These are phyloP conservation scores for Lithobates pipiens DNA, from an alignment of 2,797 vertebrate species.

Conservation along the genomic window DNA sequence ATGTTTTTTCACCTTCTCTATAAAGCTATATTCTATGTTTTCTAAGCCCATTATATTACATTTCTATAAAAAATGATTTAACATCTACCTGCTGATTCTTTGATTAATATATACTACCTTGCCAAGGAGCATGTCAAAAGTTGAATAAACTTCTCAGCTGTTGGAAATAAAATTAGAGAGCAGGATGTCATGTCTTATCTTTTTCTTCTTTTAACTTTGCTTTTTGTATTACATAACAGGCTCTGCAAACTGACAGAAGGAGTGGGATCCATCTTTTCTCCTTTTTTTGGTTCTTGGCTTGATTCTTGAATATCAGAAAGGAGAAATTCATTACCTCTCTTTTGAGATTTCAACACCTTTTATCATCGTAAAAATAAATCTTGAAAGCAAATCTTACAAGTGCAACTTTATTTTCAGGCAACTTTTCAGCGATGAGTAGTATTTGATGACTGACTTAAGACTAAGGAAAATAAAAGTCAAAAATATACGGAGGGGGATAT, in stretches of 20 bases:
- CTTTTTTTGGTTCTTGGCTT: slow-evolving; percentile 10
- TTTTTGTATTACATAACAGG: slow-evolving; percentile 53
- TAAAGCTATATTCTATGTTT: slow-evolving; percentile 25
- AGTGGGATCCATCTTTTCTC: background rate
- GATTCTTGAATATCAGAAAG: slow-evolving; percentile 46
- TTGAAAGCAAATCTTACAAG: slow-evolving; percentile 21
- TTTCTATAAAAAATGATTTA: slow-evolving; percentile 41
- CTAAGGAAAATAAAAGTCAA: background rate
- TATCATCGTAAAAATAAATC: slow-evolving; percentile 47
- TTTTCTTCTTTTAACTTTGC: slow-evolving; percentile 55
- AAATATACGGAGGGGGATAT: background rate
- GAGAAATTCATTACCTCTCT: slow-evolving; percentile 33
- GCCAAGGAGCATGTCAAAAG: slow-evolving; percentile 53
- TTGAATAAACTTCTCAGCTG: slow-evolving; percentile 54
- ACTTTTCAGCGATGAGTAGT: background rate
- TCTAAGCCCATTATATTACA: slow-evolving; percentile 13
- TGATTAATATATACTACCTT: slow-evolving; percentile 50
- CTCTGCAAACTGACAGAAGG: slow-evolving; percentile 48
- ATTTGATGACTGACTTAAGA: background rate
- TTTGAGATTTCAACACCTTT: slow-evolving; percentile 52
- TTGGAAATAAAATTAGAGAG: slow-evolving; percentile 58
- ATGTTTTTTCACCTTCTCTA: slow-evolving; percentile 16
- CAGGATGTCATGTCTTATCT: slow-evolving; percentile 53
- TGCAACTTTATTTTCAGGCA: slow-evolving; percentile 15
- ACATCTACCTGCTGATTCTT: slow-evolving; percentile 45